Conservation (phyloP, 2,888 invertebrate genomes). For the Penaeus monodon region DNA sequence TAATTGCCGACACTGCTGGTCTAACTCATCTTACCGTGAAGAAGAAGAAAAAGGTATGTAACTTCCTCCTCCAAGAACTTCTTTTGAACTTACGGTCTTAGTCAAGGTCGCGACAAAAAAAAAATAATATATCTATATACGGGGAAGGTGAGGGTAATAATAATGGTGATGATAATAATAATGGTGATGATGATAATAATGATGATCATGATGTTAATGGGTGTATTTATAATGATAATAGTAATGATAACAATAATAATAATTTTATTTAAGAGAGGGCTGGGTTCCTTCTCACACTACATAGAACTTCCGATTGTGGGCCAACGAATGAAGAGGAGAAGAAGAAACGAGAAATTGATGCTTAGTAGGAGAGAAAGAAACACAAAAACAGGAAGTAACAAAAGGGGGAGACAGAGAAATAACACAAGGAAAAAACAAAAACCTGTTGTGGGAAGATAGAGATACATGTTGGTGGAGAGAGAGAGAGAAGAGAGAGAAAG, state of each 20-base stretch:
- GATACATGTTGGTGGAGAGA: neutral
- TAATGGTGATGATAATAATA: neutral
- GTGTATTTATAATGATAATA: neutral
- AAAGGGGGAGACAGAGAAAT: no score
- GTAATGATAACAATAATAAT: neutral
- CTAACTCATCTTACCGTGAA: no score
- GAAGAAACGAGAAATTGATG: no score
- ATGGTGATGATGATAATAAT: neutral
- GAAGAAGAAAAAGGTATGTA: no score
- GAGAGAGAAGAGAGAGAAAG: neutral
- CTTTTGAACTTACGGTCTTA: no score
- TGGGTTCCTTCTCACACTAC: no score
- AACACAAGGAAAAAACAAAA: neutral
- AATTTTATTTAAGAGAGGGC: neutral
- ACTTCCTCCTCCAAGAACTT: no score
- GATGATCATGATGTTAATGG: neutral
- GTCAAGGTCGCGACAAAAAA: no score
- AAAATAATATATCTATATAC: neutral
- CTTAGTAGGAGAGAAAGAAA: no score
- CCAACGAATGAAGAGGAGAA: no score
- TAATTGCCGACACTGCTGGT: slow-evolving; percentile 5
- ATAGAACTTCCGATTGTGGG: no score
- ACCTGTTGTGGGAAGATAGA: neutral
- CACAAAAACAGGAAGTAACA: no score
- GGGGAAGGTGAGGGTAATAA: neutral